phyloP scores from a whole-genome alignment of 2,797 vertebrate species.

The Staurois parvus region DNA sequence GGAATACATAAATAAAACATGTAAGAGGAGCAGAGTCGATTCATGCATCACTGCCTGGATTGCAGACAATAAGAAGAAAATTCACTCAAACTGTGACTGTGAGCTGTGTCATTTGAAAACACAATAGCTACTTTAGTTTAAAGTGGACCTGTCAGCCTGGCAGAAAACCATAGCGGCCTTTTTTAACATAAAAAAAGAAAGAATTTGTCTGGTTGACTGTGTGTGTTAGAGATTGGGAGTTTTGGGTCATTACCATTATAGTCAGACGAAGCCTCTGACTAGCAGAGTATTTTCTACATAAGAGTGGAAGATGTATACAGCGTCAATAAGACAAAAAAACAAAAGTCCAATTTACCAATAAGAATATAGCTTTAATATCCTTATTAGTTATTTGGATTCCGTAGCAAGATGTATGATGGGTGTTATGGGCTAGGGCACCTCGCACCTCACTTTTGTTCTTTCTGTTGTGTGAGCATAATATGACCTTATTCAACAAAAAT shows the following conservation, averaged over 20 bases:
- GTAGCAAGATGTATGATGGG: no score
- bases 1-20: constrained; percentile 55
- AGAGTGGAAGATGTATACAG: background rate
- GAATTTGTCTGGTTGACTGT: constrained; percentile 12
- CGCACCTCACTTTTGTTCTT: background rate
- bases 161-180: constrained; percentile 9
- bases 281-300: background rate
- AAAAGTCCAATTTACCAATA: background rate
- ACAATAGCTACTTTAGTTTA: constrained; percentile 53
- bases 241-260: background rate
- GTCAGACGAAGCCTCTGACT: background rate
- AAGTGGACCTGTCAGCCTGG: constrained; percentile 43
- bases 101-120: constrained; percentile 46
- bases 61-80: constrained; percentile 52
- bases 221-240: background rate
- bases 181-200: constrained; percentile 19
- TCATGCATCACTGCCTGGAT: constrained; percentile 56
- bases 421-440: no score
- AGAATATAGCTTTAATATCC: no score
- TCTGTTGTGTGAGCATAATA: background rate
- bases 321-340: background rate
- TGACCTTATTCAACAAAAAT: background rate
- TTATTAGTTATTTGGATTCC: no score
- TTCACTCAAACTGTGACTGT: constrained; percentile 51
- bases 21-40: constrained; percentile 39